Evolutionary conservation across 2,888 invertebrate species (phyloP), one percentile per base, ranked within the genome.

Genomic region (Troilus luridus): DNA sequence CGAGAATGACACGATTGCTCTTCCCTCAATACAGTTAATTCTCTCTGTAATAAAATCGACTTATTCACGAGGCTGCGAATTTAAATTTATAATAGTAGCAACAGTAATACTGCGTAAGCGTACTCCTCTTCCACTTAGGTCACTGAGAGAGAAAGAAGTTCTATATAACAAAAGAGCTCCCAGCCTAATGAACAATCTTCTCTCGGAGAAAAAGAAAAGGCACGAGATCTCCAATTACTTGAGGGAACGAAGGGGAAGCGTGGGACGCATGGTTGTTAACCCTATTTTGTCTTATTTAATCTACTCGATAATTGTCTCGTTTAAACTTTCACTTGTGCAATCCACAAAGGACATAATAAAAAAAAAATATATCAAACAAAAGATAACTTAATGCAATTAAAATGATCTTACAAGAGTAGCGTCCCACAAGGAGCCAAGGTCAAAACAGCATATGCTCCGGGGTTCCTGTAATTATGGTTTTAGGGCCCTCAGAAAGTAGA

Each of bases 161-260:
- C 72, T 5, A 41, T 5, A 11, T 77, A 77, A 77, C 72, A 77
- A 77, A 77, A 12, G 72, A 77, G 41, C 72, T 77, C 72, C 72
- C 72, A 77, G 6, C 72, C 72, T 77, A 77, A 77, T 77, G 72
- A 77, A 77, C 72, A 41, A 77, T 77, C 72, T 77, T 77, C 72
- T 11, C 72, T 19, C 5, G 7, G 54, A n/a, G 85, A 41, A 41
- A 85, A 54, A 85, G 56, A n/a, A 56, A 21, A 56, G 11, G 6
- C 54, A 10, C 14, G 1, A 81, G 56, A 54, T n/a, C 7, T n/a
- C 85, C 85, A 85, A 85, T 85, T 85, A 85, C 85, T 56, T n/a
- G 3, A 6, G 54, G 19, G n/a, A n/a, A 85, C 56, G 12, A 85
- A 85, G 85, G 7, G 27, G 56, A 58, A n/a, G 56, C 85, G 85